phyloP scores from a whole-genome alignment of 1,140 invertebrate species.

The Heterodera carotae region DNA sequence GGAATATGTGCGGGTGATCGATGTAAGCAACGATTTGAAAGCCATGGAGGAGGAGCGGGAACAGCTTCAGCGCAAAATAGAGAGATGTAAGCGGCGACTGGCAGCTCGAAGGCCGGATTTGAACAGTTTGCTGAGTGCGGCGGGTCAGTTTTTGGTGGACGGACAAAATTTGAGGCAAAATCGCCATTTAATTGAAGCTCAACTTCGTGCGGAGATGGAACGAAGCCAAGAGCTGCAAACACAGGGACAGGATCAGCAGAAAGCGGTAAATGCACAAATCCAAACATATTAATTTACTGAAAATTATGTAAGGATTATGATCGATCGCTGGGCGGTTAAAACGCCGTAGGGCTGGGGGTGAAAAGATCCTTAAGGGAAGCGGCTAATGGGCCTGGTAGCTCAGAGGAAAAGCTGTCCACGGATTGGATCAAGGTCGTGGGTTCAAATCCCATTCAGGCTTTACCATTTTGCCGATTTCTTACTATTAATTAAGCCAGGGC shows the following conservation, averaged over 20 bases:
- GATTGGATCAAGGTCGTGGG: too few relatives aligned
- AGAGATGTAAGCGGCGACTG: slow-evolving; percentile 41
- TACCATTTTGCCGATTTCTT: too few relatives aligned
- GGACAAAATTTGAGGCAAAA: neutral
- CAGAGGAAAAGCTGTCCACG: too few relatives aligned
- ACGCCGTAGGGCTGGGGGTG: too few relatives aligned
- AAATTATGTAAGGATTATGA: too few relatives aligned
- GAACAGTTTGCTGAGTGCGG: slow-evolving; percentile 29
- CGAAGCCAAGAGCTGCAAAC: slow-evolving; percentile 41
- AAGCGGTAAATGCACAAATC: slow-evolving; percentile 31
- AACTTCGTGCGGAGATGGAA: slow-evolving; percentile 43
- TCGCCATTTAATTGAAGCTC: slow-evolving; percentile 24
- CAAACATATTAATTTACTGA: too few relatives aligned
- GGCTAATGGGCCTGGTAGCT: too few relatives aligned
- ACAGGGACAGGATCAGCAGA: slow-evolving; percentile 49
- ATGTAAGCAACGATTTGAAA: slow-evolving; percentile 49
- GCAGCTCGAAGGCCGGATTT: slow-evolving; percentile 40
- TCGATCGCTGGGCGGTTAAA: too few relatives aligned
- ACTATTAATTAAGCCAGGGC: too few relatives aligned
- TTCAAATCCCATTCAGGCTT: too few relatives aligned
- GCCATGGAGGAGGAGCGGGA: slow-evolving; percentile 57
- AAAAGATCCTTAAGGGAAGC: too few relatives aligned
- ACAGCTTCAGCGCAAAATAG: slow-evolving; percentile 50
- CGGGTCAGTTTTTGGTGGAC: neutral
- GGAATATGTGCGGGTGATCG: slow-evolving; percentile 48